Base-by-base conservation (phyloP, 1,140 invertebrate genomes). In the Plodia interpunctella region DNA sequence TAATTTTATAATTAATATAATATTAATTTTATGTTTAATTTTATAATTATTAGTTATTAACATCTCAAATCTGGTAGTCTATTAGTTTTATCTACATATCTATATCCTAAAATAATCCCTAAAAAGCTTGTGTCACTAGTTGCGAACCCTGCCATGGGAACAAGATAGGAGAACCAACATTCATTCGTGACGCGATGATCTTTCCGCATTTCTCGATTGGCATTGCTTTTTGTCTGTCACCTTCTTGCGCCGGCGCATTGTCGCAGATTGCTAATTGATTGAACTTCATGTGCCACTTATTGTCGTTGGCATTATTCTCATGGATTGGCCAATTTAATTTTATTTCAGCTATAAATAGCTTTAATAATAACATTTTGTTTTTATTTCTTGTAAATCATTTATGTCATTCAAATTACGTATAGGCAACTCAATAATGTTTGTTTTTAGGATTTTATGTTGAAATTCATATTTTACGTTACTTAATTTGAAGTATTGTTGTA, bases 151-250 rank as follows among this genome's bases (percentile, higher is more conserved):
- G 8, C 38, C 10, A 10, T 44, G 38, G 38, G 38, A 44, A 44
- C 38, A 44, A 44, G 13, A 44, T 44, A 2, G 38, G 5, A 44
- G 38, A 44, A 44, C 2, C 15, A 6, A 44, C 38, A 44, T 44
- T 44, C 38, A 15, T 44, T 17, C 13, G 38, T 3, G 38, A 44
- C 38, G 38, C n/a, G 38, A 44, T 44, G 38, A 44, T 44, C 13
- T 44, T 44, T 44, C 38, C 38, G 38, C 38, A 44, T 44, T 44
- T 44, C 38, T 44, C 38, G 38, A 44, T 44, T 3, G 38, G 38
- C n/a, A 15, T 4, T 15, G 38, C 38, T 44, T 44, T 44, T 44
- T 44, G 38, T 15, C 15, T 44, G 38, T 10, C 15, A 17, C 38
- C 38, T 44, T 44, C 38, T 15, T 44, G 38, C n/a, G 38, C 6